Evolutionary conservation across 1,140 invertebrate genomes (phyloP), one percentile per base, ranked within the genome.

Genomic region (Drosophila ficusphila): DNA sequence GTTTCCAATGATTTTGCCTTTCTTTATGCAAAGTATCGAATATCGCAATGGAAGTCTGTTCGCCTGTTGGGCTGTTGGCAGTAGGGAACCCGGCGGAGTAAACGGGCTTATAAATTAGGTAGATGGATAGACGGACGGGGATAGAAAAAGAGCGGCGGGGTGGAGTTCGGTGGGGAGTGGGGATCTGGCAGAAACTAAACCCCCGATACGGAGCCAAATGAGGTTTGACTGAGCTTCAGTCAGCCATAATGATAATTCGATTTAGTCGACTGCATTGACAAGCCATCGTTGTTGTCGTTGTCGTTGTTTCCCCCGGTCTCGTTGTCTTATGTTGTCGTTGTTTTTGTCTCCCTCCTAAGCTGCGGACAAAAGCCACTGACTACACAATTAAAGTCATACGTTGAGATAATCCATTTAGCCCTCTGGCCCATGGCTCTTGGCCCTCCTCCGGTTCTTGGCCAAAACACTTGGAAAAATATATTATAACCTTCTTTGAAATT

Each of bases 231-330:
- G 89, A 86, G 79, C 77, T 83, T 79, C 89, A 90, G 75, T 77
- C 89, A 90, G 83, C 83, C 89, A 90, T 90, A 89, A 89, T 90
- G 81, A 90, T 90, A 86, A 90, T 90, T 90, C 89, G 90, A 92
- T 91, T 90, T 90, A 82, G 51, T 71, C 60, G 68, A 83, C 79
- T 85, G 71, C 79, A 74, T 85, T 90, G 73, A 78, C 79, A 89
- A 73, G 77, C 67, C 58, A 71, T 67, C 65, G 83, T 74, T 33
- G 51, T 61, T 47, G 18, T 51, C 38, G 39, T 38, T 70, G 46
- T 62, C 29, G 29, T 41, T 62, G 31, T 29, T 21, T n/a, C n/a
- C n/a, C n/a, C n/a, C n/a, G 18, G 42, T 69, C 12, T 70, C 39
- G 23, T 38, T 72, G 68, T 34, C 21, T n/a, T n/a, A n/a, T n/a